Conservation (phyloP, 1,140 invertebrate genomes). For the Tachypleus tridentatus region DNA sequence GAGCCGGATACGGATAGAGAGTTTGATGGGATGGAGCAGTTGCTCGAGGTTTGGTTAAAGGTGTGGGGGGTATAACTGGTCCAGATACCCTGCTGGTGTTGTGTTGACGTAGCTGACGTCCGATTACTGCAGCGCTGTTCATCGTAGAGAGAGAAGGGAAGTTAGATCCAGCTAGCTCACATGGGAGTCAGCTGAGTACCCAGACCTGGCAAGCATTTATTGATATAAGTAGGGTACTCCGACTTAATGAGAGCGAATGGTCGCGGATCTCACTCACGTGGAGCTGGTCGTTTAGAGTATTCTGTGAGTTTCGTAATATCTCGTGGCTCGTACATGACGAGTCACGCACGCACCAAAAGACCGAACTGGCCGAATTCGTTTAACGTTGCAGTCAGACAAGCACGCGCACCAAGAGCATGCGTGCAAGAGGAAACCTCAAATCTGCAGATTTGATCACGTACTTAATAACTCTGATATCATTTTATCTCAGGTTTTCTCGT, state of each 20-base stretch:
- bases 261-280: too few relatives aligned
- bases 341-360: too few relatives aligned
- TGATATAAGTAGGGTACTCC: not conserved
- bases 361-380: too few relatives aligned
- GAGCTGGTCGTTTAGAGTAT: slow-evolving; percentile 6
- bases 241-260: not conserved
- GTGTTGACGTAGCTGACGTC: slow-evolving; percentile 28
- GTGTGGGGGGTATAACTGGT: slow-evolving; percentile 19
- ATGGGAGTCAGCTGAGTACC: not conserved
- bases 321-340: not conserved
- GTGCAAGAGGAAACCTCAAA: too few relatives aligned
- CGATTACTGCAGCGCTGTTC: slow-evolving; percentile 29
- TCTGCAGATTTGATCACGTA: too few relatives aligned
- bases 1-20: slow-evolving; percentile 15
- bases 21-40: slow-evolving; percentile 23
- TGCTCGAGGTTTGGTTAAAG: slow-evolving; percentile 21
- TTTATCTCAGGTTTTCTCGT: too few relatives aligned
- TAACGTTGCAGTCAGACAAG: too few relatives aligned
- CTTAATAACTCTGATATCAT: too few relatives aligned
- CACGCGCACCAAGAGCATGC: too few relatives aligned
- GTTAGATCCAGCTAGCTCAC: not conserved
- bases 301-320: not conserved
- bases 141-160: slow-evolving; percentile 8
- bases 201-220: not conserved
- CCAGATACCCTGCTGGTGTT: slow-evolving; percentile 22